phyloP scores from a whole-genome alignment of 23 tunicate species.

The Ascidia mentula region DNA sequence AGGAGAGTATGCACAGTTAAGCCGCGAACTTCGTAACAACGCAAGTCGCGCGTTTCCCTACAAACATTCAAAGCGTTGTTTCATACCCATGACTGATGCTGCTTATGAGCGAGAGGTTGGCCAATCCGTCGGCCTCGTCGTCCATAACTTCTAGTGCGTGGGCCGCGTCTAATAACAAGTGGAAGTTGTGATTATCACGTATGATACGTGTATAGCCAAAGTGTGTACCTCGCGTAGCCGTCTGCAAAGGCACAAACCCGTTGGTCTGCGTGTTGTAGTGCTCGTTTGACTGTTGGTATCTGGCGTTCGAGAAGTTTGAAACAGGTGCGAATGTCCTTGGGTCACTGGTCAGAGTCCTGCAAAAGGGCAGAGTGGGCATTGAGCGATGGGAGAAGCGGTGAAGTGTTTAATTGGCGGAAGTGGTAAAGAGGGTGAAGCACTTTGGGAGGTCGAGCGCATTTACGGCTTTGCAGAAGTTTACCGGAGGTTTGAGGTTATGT shows the following conservation, averaged over 20 bases:
- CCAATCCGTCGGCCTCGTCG: slow-evolving; percentile 13
- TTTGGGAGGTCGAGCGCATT: no score
- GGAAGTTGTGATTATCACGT: background rate
- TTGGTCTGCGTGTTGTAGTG: background rate
- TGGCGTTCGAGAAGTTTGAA: background rate
- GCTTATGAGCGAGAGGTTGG: slow-evolving; percentile 57
- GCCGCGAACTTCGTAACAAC: slow-evolving; percentile 8
- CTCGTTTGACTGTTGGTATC: background rate
- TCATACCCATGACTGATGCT: slow-evolving; percentile 49
- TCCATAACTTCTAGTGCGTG: background rate
- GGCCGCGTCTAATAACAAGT: background rate
- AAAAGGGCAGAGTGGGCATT: no score
- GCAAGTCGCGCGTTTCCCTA: background rate
- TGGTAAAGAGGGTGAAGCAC: no score
- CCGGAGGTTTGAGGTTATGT: no score
- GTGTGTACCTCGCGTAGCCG: no score
- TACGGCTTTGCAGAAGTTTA: no score
- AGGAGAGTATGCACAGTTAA: background rate
- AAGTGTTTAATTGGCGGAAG: no score
- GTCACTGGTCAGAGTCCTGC: no score
- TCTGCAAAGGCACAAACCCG: background rate
- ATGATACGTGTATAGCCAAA: no score
- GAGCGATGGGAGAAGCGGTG: no score
- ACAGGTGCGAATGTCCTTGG: no score
- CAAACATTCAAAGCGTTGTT: background rate